phyloP scores from a whole-genome alignment of 1,140 invertebrate genomes.

The Temnothorax curvispinosus region DNA sequence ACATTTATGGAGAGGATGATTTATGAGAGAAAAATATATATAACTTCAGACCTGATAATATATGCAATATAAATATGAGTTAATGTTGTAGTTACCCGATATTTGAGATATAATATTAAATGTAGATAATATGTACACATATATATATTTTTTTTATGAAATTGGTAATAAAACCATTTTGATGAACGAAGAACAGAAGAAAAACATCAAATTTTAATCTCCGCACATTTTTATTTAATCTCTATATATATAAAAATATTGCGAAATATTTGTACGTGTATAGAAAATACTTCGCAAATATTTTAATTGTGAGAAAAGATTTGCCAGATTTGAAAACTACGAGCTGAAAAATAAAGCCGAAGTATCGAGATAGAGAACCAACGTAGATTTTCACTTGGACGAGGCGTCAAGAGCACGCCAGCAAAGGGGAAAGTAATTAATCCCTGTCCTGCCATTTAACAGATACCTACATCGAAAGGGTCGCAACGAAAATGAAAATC shows the following conservation, averaged over 20 bases:
- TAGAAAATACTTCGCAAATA: background rate
- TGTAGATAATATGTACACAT: background rate
- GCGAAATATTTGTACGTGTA: no score
- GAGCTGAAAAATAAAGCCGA: conserved; percentile 16
- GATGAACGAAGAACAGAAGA: background rate
- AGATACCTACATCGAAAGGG: conserved; percentile 47
- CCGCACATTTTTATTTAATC: background rate
- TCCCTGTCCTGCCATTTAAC: conserved; percentile 51
- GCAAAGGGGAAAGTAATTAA: conserved; percentile 54
- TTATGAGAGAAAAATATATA: background rate
- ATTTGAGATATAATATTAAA: background rate
- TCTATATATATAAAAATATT: background rate
- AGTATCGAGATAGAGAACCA: conserved; percentile 14
- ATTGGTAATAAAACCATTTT: background rate
- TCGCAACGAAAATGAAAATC: conserved; percentile 55
- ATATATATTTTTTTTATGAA: background rate
- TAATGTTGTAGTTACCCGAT: background rate
- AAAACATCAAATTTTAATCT: background rate
- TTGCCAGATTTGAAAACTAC: background rate
- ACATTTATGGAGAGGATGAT: background rate
- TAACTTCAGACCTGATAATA: background rate
- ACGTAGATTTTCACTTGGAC: conserved; percentile 49
- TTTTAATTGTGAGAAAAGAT: background rate
- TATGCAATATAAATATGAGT: background rate
- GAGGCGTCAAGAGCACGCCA: conserved; percentile 47